phyloP scores from a whole-genome alignment of 1,140 invertebrate species.

The Drosophila carrolli region DNA sequence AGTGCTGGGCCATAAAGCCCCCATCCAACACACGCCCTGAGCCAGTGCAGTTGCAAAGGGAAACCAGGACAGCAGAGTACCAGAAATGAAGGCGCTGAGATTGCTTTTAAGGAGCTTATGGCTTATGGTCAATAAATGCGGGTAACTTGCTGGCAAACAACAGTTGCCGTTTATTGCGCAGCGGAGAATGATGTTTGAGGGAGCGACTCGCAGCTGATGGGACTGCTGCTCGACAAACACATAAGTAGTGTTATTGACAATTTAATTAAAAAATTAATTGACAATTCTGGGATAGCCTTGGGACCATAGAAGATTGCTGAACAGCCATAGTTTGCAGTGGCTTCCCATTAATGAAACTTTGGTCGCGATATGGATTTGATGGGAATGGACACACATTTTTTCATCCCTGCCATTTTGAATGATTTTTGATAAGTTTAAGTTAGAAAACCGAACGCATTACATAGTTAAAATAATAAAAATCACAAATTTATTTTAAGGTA shows the following conservation, averaged over 20 bases:
- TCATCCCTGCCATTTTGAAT: no score
- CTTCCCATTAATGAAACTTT: no score
- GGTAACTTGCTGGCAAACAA: slow-evolving; percentile 6
- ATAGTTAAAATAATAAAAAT: no score
- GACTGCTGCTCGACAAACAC: background rate
- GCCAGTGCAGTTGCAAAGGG: slow-evolving; percentile 3
- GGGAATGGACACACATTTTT: no score
- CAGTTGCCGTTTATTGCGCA: slow-evolving; percentile 13
- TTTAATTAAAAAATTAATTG: slow-evolving; percentile 2
- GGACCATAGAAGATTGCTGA: background rate
- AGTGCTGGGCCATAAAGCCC: background rate
- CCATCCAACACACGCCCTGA: background rate
- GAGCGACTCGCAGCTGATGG: background rate
- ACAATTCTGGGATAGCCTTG: background rate
- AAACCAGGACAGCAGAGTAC: background rate
- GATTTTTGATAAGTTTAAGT: no score
- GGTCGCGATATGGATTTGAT: no score
- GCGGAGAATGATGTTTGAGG: background rate
- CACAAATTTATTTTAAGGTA: no score
- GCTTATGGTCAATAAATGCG: slow-evolving; percentile 12
- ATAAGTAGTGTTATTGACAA: slow-evolving; percentile 1
- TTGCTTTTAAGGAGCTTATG: slow-evolving; percentile 12
- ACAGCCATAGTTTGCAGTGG: no score
- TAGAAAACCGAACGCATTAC: no score
- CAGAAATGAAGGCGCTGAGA: background rate